Percentiles rank a stretch among this genome's conserved stretches.
These are phyloP conservation scores for Rhynchotus rufescens DNA, from an alignment of 2,797 vertebrate species.

Conservation along the genomic window DNA sequence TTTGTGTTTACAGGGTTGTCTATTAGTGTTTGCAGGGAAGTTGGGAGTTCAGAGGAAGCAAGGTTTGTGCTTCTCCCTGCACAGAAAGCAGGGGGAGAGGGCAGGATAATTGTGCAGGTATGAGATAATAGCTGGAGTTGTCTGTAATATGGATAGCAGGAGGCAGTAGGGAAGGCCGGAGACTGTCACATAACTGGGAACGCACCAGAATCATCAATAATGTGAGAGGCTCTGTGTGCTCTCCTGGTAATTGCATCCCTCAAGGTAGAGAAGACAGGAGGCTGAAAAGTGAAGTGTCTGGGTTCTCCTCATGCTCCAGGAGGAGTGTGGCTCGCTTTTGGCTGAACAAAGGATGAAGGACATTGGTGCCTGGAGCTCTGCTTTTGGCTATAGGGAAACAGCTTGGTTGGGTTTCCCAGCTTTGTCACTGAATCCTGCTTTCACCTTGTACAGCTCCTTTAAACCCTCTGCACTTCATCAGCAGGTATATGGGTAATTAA, in stretches of 20 bases:
- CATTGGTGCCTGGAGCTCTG: background rate
- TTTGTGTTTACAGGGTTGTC: background rate
- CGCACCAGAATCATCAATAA: background rate
- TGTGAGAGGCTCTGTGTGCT: background rate
- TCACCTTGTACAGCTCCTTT: background rate
- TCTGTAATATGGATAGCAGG: no score
- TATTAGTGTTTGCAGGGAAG: background rate
- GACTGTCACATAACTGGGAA: background rate
- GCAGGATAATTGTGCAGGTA: background rate
- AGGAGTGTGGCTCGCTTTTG: background rate
- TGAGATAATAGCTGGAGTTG: background rate
- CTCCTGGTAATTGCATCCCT: background rate
- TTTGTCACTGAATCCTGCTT: background rate
- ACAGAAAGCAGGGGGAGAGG: background rate
- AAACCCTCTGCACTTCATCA: background rate
- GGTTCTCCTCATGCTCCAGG: background rate
- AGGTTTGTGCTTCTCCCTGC: background rate
- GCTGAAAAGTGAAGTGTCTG: background rate
- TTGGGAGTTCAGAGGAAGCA: background rate
- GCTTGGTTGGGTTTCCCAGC: background rate
- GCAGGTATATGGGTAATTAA: background rate
- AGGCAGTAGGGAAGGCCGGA: background rate
- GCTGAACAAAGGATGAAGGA: background rate
- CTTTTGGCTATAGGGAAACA: background rate
- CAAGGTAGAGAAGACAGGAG: background rate